Conservation (phyloP, 2,797 vertebrate genomes). For the Esox masquinongy region DNA sequence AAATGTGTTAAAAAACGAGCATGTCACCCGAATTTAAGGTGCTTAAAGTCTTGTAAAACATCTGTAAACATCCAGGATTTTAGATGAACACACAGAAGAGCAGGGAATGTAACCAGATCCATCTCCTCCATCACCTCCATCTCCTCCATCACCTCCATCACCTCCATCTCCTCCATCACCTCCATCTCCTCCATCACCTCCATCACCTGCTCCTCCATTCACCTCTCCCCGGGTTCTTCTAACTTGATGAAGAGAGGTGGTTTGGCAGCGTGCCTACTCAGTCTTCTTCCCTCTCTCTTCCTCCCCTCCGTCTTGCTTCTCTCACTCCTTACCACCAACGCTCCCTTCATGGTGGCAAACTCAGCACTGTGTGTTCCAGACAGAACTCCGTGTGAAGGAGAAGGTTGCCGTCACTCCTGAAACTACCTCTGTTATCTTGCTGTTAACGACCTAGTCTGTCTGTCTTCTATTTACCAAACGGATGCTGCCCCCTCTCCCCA, state of each 20-base stretch:
- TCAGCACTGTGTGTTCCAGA: constrained; percentile 33
- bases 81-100: not conserved
- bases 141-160: no score
- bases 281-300: not conserved
- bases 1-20: no score
- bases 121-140: no score
- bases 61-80: not conserved
- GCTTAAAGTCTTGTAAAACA: no score
- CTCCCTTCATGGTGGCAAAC: constrained; percentile 15
- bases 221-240: not conserved
- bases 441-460: constrained; percentile 24
- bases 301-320: not conserved
- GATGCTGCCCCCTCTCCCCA: not conserved
- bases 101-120: not conserved
- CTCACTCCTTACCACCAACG: not conserved
- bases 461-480: not conserved
- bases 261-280: not conserved
- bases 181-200: not conserved
- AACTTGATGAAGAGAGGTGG: not conserved
- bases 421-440: constrained; percentile 24
- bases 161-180: not conserved
- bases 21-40: no score
- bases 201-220: not conserved
- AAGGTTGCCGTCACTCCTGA: constrained; percentile 17
- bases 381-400: constrained; percentile 27